phyloP scores from a whole-genome alignment of 2,113 vertebrate species.

The Leptocoma aspasia region DNA sequence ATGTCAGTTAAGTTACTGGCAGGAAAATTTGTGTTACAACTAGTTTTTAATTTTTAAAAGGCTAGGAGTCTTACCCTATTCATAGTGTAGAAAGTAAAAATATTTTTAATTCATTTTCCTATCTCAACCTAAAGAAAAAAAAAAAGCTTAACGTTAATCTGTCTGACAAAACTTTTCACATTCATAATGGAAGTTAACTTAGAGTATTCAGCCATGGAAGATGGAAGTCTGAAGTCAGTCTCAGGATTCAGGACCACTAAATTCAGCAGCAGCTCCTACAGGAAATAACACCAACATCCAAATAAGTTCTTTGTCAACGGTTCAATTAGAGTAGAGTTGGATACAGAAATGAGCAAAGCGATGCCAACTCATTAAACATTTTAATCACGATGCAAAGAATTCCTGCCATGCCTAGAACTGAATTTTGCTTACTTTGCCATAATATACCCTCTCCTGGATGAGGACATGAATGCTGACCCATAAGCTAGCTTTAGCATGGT shows the following conservation, averaged over 20 bases:
- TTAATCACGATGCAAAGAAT: not conserved
- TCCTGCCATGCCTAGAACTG: not conserved
- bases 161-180: not conserved
- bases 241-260: not conserved
- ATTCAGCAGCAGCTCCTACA: not conserved
- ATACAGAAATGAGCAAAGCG: not conserved
- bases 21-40: not conserved
- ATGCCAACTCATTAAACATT: not conserved
- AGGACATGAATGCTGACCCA: not conserved
- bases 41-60: not conserved
- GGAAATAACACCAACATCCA: not conserved
- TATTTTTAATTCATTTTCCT: not conserved
- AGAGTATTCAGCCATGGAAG: not conserved
- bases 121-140: not conserved
- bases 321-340: not conserved
- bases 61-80: not conserved
- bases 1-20: slow-evolving; percentile 25
- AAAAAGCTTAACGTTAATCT: not conserved
- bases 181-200: not conserved
- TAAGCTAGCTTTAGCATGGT: not conserved
- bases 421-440: not conserved
- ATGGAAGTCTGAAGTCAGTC: not conserved
- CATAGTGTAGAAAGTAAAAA: not conserved
- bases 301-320: not conserved
- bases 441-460: not conserved